Evolutionary conservation across 2,888 invertebrate genomes (phyloP).

Genomic region (Autographa gamma): DNA sequence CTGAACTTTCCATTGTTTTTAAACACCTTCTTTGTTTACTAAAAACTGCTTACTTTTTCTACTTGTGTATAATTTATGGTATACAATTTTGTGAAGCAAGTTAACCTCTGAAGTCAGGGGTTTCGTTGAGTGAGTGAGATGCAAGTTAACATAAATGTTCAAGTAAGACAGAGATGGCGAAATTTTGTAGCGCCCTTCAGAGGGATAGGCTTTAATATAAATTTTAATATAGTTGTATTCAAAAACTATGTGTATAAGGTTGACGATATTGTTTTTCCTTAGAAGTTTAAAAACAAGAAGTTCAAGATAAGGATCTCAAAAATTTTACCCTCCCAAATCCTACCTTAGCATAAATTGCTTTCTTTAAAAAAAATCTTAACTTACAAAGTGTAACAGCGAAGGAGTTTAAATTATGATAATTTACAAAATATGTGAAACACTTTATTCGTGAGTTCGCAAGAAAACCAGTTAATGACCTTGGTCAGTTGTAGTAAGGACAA

Average conservation of each 20-base stretch:
- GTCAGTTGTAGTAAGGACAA: not conserved
- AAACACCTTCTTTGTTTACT: not conserved
- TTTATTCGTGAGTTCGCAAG: not conserved
- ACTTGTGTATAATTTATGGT: not conserved
- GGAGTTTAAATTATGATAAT: not conserved
- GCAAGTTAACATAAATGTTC: not conserved
- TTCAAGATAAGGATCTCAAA: too few species aligned
- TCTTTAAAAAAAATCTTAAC: too few species aligned
- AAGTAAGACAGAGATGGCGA: not conserved
- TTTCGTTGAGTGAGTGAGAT: not conserved
- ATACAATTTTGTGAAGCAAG: not conserved
- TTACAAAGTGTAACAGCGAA: not conserved
- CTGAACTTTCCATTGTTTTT: not conserved
- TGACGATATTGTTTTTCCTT: too few species aligned
- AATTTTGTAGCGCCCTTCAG: not conserved
- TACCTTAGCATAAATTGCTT: too few species aligned
- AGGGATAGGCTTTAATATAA: too few species aligned
- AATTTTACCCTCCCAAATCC: too few species aligned
- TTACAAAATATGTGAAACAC: not conserved
- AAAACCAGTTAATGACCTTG: conserved; percentile 2
- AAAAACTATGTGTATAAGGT: too few species aligned
- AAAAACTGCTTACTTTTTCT: conserved; percentile 1
- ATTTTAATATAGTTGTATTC: too few species aligned
- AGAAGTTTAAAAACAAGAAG: too few species aligned
- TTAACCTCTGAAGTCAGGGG: not conserved